phyloP scores from a whole-genome alignment of 2,888 invertebrate species.

The Nomada ferruginata region DNA sequence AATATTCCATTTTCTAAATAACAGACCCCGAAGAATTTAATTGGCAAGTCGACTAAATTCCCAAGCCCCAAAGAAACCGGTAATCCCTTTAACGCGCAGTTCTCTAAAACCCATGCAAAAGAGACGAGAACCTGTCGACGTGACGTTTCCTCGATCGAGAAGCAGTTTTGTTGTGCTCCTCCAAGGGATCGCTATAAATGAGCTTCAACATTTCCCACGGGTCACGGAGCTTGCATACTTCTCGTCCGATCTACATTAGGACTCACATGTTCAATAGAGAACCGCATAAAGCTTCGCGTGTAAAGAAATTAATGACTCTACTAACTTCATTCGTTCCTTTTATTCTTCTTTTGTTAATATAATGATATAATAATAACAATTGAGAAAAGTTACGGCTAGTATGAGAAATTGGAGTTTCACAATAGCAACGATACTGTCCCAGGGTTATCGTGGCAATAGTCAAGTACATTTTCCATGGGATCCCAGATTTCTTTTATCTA shows the following conservation, averaged over 20 bases:
- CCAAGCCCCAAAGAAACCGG: not conserved
- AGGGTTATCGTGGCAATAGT: not conserved
- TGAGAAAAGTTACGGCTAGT: no score
- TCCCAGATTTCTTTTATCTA: not conserved
- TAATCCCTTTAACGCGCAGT: not conserved
- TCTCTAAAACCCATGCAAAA: constrained; percentile 2
- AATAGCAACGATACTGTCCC: not conserved
- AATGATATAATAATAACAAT: no score
- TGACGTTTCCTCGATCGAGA: constrained; percentile 21
- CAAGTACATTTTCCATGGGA: not conserved
- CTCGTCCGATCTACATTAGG: not conserved
- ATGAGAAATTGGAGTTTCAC: not conserved
- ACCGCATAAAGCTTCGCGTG: not conserved
- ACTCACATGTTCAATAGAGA: not conserved
- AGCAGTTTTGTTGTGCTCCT: not conserved
- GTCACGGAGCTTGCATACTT: constrained; percentile 6
- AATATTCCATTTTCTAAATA: not conserved
- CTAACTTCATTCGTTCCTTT: not conserved
- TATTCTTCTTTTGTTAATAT: no score
- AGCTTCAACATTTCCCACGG: constrained; percentile 9
- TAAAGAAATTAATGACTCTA: constrained; percentile 12
- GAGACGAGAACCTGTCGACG: not conserved
- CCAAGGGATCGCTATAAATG: not conserved
- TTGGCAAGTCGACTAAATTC: not conserved
- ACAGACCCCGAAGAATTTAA: not conserved